These are phyloP conservation scores for Caenorhabditis sinica DNA, from an alignment of 2,888 invertebrate species.

Conservation along the genomic window DNA sequence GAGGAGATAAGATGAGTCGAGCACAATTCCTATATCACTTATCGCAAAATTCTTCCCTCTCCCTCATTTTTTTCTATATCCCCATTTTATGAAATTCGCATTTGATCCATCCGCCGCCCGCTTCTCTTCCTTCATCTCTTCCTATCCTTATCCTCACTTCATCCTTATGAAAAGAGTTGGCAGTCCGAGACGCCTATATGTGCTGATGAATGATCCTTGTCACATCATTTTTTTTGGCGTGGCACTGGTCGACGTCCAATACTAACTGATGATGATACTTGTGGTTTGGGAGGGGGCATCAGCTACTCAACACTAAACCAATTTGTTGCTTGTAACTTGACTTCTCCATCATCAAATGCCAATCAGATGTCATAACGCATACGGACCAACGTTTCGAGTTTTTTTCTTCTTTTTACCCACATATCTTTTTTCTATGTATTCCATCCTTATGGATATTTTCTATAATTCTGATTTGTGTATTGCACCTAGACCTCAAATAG, in stretches of 20 bases:
- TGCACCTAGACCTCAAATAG: too few species aligned
- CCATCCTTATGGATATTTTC: neutral
- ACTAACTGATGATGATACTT: slow-evolving; percentile 62
- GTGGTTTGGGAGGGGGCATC: slow-evolving; percentile 9
- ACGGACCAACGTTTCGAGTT: slow-evolving; percentile 7
- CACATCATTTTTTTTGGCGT: slow-evolving; percentile 49
- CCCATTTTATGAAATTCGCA: slow-evolving; percentile 39
- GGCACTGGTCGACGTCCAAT: slow-evolving; percentile 29
- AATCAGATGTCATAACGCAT: slow-evolving; percentile 54
- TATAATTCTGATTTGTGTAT: neutral
- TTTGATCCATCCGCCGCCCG: slow-evolving; percentile 14
- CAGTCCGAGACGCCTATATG: slow-evolving; percentile 58
- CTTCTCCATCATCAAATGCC: slow-evolving; percentile 61
- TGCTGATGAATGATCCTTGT: slow-evolving; percentile 65
- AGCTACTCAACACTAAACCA: slow-evolving; percentile 46
- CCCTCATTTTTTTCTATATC: neutral
- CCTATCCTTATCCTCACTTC: slow-evolving; percentile 58
- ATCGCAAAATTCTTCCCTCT: neutral
- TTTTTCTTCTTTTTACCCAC: neutral
- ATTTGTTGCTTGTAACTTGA: slow-evolving; percentile 45
- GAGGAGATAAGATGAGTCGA: neutral
- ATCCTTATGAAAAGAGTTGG: slow-evolving; percentile 63
- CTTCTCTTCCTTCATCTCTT: slow-evolving; percentile 9
- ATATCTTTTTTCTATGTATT: neutral
- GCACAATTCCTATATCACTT: slow-evolving; percentile 38